Conservation (phyloP, 2,113 vertebrate species). For the Austrofundulus limnaeus region DNA sequence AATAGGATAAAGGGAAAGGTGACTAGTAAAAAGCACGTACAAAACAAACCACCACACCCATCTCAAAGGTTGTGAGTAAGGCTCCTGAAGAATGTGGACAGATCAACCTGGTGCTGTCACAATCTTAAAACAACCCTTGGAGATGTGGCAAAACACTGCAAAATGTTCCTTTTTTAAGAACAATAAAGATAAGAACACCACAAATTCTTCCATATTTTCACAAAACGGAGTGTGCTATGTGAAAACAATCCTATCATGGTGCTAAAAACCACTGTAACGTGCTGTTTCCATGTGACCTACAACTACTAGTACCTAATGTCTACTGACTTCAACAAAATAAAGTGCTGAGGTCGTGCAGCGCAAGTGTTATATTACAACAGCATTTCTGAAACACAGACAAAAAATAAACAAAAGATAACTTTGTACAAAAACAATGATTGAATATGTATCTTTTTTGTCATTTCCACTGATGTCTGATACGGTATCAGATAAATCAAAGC, state of each 20-base stretch:
- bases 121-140: background rate
- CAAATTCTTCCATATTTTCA: background rate
- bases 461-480: background rate
- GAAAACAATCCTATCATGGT: background rate
- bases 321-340: slow-evolving; percentile 23
- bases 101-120: slow-evolving; percentile 7
- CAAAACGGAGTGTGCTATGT: background rate
- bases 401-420: background rate
- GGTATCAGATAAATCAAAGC: background rate
- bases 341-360: slow-evolving; percentile 3
- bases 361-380: slow-evolving; percentile 19
- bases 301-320: slow-evolving; percentile 16
- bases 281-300: background rate
- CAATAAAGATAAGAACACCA: background rate
- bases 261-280: background rate
- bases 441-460: background rate
- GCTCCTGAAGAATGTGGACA: slow-evolving; percentile 51
- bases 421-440: background rate
- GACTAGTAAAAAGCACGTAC: slow-evolving; percentile 12
- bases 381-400: background rate
- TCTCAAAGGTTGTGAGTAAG: slow-evolving; percentile 3
- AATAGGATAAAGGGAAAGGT: slow-evolving; percentile 17
- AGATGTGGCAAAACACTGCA: slow-evolving; percentile 9
- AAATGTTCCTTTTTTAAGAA: background rate
- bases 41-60: slow-evolving; percentile 43